These are phyloP conservation scores for Pedetes capensis DNA, from an alignment of 2,113 vertebrate genomes.

Conservation along the genomic window DNA sequence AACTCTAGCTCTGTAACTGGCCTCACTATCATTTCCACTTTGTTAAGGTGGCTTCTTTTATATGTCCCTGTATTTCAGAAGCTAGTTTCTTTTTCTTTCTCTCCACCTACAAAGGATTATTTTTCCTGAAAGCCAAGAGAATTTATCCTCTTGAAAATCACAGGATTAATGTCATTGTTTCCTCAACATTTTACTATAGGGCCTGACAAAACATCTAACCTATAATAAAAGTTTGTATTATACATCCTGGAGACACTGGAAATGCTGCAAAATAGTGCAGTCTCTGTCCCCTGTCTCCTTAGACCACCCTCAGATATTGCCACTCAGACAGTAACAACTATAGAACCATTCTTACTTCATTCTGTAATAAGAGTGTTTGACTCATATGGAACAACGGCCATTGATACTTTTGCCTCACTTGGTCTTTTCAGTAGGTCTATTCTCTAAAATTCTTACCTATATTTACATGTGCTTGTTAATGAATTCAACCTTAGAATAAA, in stretches of 20 bases:
- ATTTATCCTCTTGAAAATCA: neutral
- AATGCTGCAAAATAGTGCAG: neutral
- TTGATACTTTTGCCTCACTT: neutral
- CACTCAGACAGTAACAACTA: neutral
- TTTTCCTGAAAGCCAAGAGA: neutral
- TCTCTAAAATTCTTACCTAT: neutral
- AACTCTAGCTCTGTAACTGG: neutral
- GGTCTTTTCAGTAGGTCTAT: neutral
- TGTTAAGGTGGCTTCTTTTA: neutral
- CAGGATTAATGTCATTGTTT: neutral
- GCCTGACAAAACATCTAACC: neutral
- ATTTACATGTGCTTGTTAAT: neutral
- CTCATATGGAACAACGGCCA: neutral
- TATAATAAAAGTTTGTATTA: neutral
- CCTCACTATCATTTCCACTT: neutral
- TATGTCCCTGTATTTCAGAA: neutral
- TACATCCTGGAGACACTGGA: neutral
- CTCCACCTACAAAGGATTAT: neutral
- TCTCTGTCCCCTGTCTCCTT: neutral
- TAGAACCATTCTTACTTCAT: neutral
- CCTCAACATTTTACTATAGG: neutral
- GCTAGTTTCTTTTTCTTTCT: neutral
- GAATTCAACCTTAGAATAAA: neutral
- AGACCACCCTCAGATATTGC: neutral
- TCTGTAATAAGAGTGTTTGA: neutral